Percentiles rank a stretch among this genome's conserved stretches.
Evolutionary conservation across 2,797 vertebrate species (phyloP).

Genomic region (Phyllotis vaccarum): DNA sequence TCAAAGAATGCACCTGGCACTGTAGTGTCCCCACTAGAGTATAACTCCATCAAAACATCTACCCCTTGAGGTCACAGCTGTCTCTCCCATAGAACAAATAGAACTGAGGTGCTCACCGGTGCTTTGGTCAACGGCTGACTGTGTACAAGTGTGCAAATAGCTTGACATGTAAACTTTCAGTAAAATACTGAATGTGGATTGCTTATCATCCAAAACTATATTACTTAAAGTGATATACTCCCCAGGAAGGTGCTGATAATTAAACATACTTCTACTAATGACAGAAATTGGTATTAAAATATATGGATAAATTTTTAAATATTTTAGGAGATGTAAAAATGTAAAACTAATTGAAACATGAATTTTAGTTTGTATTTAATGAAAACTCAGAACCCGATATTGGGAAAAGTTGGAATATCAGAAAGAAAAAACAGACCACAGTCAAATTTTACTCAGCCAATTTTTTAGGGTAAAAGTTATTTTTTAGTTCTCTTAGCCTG

Average conservation of each 20-base stretch:
- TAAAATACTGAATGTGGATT: background rate
- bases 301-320: background rate
- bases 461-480: too few species aligned
- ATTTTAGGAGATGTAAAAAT: background rate
- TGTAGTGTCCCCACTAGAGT: background rate
- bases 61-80: background rate
- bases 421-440: too few species aligned
- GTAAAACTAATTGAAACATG: too few species aligned
- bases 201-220: background rate
- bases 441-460: too few species aligned
- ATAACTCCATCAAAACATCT: background rate
- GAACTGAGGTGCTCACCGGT: too few species aligned
- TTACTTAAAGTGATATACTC: background rate
- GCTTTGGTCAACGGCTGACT: background rate
- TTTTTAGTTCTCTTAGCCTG: too few species aligned
- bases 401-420: too few species aligned
- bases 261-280: background rate
- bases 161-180: background rate
- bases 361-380: too few species aligned
- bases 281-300: background rate
- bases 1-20: background rate
- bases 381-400: too few species aligned
- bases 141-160: background rate
- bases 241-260: background rate
- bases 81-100: too few species aligned